Conservation (phyloP, 2,888 invertebrate genomes). For the Branchellion lobata region DNA sequence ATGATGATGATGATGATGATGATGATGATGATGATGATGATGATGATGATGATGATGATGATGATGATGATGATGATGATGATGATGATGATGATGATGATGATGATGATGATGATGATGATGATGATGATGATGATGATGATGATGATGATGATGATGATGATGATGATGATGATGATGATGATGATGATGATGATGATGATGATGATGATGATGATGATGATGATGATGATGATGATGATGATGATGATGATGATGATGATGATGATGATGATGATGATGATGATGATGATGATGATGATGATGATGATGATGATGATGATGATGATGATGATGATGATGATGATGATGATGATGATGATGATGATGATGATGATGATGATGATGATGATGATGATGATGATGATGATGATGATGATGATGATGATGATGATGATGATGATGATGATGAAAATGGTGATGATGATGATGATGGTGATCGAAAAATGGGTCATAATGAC, state of each 20-base stretch:
- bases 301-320: slow-evolving; percentile 10
- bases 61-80: neutral
- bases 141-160: slow-evolving; percentile 38
- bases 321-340: slow-evolving; percentile 4
- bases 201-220: slow-evolving; percentile 6
- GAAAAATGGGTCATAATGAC: no score
- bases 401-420: slow-evolving; percentile 30
- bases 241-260: slow-evolving; percentile 12
- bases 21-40: slow-evolving; percentile 13
- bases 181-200: neutral
- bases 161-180: slow-evolving; percentile 30
- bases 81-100: slow-evolving; percentile 38
- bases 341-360: slow-evolving; percentile 8
- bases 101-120: slow-evolving; percentile 22
- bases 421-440: neutral
- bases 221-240: slow-evolving; percentile 32
- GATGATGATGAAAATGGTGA: slow-evolving; percentile 24
- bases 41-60: slow-evolving; percentile 40
- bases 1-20: slow-evolving; percentile 5
- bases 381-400: neutral
- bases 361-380: neutral
- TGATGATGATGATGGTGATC: no score
- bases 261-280: slow-evolving; percentile 1
- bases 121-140: neutral
- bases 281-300: neutral